Evolutionary conservation across 2,113 vertebrate genomes (phyloP).

Genomic region (Mystacornis crossleyi): DNA sequence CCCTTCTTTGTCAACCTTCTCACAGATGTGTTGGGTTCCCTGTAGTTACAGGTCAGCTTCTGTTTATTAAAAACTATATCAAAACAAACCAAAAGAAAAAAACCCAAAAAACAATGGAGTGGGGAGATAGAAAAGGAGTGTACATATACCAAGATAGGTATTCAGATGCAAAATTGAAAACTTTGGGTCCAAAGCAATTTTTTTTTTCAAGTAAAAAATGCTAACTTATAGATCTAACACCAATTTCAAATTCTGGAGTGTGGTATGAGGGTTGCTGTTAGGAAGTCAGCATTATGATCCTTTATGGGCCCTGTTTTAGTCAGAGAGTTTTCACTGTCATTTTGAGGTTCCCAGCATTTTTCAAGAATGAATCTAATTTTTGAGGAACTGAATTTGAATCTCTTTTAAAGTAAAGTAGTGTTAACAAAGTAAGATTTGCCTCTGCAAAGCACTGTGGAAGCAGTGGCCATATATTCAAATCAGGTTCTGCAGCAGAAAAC

Average conservation of each 20-base stretch:
- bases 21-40: conserved; percentile 69
- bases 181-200: not conserved
- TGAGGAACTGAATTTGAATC: not conserved
- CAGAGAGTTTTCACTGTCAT: not conserved
- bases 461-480: not conserved
- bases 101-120: not conserved
- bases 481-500: not conserved
- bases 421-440: not conserved
- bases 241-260: not conserved
- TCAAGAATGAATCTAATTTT: not conserved
- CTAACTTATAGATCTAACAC: not conserved
- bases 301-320: not conserved
- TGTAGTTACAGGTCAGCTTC: conserved; percentile 67
- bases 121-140: not conserved
- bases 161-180: conserved; percentile 38
- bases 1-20: conserved; percentile 61
- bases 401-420: not conserved
- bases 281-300: not conserved
- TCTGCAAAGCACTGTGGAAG: not conserved
- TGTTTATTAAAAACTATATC: conserved; percentile 33
- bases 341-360: not conserved
- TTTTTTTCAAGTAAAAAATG: not conserved
- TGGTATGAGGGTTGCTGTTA: not conserved
- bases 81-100: not conserved
- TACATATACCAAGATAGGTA: not conserved